Evolutionary conservation across 1,140 invertebrate species (phyloP).

Genomic region (Drosophila burlai): DNA sequence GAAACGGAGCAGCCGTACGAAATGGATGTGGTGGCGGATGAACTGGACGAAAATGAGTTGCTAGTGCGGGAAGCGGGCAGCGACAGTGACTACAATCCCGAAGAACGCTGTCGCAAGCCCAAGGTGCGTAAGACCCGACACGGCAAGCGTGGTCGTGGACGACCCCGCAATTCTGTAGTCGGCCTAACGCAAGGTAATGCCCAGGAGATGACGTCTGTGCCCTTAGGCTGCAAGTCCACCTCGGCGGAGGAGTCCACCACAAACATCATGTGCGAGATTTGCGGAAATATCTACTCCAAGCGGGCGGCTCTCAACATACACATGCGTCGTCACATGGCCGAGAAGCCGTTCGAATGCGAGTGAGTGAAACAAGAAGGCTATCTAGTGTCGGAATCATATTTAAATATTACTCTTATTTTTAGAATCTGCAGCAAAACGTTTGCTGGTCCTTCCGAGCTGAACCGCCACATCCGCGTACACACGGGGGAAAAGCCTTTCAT

Average conservation of each 20-base stretch:
- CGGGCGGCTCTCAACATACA: constrained; percentile 77
- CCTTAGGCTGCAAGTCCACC: constrained; percentile 23
- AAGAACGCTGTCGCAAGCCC: constrained; percentile 47
- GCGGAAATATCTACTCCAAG: constrained; percentile 79
- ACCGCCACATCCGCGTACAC: constrained; percentile 78
- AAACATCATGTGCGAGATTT: constrained; percentile 81
- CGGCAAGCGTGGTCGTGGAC: constrained; percentile 57
- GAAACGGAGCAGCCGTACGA: constrained; percentile 45
- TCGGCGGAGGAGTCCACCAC: constrained; percentile 61
- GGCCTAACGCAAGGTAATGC: background rate
- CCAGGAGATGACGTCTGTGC: constrained; percentile 1
- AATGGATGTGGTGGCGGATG: constrained; percentile 40
- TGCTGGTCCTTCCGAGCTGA: constrained; percentile 75
- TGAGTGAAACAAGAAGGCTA: constrained; percentile 29
- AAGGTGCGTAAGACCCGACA: constrained; percentile 50
- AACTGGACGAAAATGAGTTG: constrained; percentile 56
- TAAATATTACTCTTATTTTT: background rate
- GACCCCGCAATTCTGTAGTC: constrained; percentile 41
- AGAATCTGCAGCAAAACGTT: constrained; percentile 80
- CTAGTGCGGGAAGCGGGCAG: constrained; percentile 41
- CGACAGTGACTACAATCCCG: constrained; percentile 70
- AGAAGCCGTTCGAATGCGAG: constrained; percentile 83
- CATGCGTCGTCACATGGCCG: constrained; percentile 78
- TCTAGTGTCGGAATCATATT: background rate
- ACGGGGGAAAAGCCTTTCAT: constrained; percentile 87